These are phyloP conservation scores for Zele albiditarsus DNA, from an alignment of 2,888 invertebrate genomes.

Conservation along the genomic window DNA sequence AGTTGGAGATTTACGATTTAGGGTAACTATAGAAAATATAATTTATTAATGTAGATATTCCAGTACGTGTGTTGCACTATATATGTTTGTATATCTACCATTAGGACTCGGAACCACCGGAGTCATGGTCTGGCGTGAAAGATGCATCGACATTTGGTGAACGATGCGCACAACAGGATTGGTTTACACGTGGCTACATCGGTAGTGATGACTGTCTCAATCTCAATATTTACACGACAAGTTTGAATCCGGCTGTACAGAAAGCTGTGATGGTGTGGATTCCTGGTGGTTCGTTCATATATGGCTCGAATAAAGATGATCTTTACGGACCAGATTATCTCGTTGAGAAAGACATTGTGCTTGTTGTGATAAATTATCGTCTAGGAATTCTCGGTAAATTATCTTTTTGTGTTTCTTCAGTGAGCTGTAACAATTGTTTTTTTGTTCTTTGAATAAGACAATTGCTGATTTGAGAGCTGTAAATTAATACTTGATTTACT, in stretches of 20 bases:
- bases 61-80: background rate
- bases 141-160: conserved; percentile 57
- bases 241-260: background rate
- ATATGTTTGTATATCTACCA: background rate
- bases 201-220: conserved; percentile 64
- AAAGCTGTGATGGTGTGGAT: conserved; percentile 62
- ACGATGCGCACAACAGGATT: conserved; percentile 51
- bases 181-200: background rate
- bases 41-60: background rate
- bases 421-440: too few relatives aligned
- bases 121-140: conserved; percentile 58
- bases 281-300: conserved; percentile 58
- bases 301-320: conserved; percentile 50
- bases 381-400: conserved; percentile 51
- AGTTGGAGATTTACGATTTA: conserved; percentile 52
- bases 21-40: conserved; percentile 45
- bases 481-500: background rate
- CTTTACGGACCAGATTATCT: conserved; percentile 62
- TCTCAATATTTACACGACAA: conserved; percentile 58
- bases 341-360: conserved; percentile 57
- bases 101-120: conserved; percentile 61
- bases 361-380: conserved; percentile 65
- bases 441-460: too few relatives aligned
- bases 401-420: too few relatives aligned
- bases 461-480: conserved; percentile 46